Percentiles rank a stretch among this genome's conserved stretches.
Conservation (phyloP, 37 sponge, comb jelly and placozoan genomes). For the Chondrilla cf. caribensis region DNA sequence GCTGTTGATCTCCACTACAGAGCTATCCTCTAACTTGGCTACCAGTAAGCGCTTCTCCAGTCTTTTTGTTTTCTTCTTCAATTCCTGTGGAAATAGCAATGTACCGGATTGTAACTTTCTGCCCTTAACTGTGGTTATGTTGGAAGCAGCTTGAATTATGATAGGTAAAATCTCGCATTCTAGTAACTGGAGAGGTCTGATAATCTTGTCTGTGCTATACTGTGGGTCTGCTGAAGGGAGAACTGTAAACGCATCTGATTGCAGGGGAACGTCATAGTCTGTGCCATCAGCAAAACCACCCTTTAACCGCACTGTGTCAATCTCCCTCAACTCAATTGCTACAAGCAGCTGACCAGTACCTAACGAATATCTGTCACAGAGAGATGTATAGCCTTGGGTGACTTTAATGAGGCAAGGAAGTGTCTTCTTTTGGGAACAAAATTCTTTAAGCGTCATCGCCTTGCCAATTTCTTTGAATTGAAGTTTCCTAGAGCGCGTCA, state of each 20-base stretch:
- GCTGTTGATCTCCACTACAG: not conserved
- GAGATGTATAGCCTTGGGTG: not conserved
- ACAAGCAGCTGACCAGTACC: constrained; percentile 4
- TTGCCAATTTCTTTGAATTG: not conserved
- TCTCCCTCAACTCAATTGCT: not conserved
- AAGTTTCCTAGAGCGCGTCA: no score
- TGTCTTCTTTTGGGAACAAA: not conserved
- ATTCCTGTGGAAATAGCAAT: constrained; percentile 12
- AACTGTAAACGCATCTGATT: not conserved
- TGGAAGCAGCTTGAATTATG: not conserved
- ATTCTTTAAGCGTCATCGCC: not conserved
- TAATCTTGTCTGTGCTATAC: not conserved
- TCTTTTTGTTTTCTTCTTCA: not conserved
- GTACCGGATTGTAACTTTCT: not conserved
- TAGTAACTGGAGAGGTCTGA: not conserved
- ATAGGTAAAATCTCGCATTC: not conserved
- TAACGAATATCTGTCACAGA: not conserved
- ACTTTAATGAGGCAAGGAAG: constrained; percentile 4
- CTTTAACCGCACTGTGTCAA: not conserved
- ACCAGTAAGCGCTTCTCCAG: not conserved
- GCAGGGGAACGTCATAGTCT: not conserved
- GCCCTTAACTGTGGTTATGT: not conserved
- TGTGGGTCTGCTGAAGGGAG: not conserved
- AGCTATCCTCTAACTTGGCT: not conserved
- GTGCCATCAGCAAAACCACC: no score